Evolutionary conservation across 2,888 invertebrate genomes (phyloP).

Genomic region (Aleiodes testaceus): DNA sequence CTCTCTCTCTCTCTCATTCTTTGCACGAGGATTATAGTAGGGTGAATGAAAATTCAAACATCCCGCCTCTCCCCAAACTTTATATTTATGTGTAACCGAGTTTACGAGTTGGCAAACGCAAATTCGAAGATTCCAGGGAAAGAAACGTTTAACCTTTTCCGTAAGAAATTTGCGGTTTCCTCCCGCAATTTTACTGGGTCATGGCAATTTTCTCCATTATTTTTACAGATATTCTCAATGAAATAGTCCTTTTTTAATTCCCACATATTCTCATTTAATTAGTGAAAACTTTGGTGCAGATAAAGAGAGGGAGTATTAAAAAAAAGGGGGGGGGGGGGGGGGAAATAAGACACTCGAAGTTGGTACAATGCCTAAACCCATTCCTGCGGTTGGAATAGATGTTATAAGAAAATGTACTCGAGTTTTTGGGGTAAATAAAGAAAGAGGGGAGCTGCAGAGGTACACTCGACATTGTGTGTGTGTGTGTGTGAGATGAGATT

Average conservation of each 20-base stretch:
- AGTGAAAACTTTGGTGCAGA: too few species aligned
- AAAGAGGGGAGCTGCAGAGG: slow-evolving; percentile 45
- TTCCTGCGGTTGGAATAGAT: slow-evolving; percentile 32
- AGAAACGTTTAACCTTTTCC: slow-evolving; percentile 6
- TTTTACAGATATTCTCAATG: too few species aligned
- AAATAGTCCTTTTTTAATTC: too few species aligned
- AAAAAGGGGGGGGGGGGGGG: too few species aligned
- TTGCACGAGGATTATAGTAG: neutral
- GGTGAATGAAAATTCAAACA: slow-evolving; percentile 23
- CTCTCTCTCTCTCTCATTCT: slow-evolving; percentile 40
- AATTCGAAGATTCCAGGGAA: slow-evolving; percentile 23
- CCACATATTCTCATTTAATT: too few species aligned
- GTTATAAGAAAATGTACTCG: slow-evolving; percentile 46
- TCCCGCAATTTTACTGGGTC: neutral
- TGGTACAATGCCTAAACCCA: slow-evolving; percentile 51
- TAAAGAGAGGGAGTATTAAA: too few species aligned
- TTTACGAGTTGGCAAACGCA: slow-evolving; percentile 35
- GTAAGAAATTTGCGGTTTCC: slow-evolving; percentile 7
- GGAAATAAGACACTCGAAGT: too few species aligned
- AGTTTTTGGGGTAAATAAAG: slow-evolving; percentile 28
- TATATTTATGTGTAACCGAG: neutral
- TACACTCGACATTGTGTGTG: slow-evolving; percentile 57
- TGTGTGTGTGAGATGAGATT: slow-evolving; percentile 65
- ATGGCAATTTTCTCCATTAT: neutral
- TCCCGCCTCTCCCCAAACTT: neutral